Base-by-base conservation (phyloP, 2,888 invertebrate species). In the Caenorhabditis sp. region DNA sequence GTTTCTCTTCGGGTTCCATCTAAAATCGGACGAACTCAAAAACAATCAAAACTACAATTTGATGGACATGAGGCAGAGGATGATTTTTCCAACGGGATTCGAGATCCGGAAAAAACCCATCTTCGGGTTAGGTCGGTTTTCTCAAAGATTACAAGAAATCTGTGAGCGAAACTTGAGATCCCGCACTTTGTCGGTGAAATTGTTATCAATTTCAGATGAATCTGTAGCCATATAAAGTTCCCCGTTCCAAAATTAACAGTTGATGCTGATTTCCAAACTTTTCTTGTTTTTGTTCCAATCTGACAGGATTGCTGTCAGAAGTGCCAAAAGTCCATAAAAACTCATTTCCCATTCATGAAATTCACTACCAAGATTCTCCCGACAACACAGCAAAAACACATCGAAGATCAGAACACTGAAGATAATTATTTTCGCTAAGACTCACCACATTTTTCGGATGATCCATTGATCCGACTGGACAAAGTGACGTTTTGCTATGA, bases 361-460 rank as follows among this genome's bases (percentile, higher is more conserved):
- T 19, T 24, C 22, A 61, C 19, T 22, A 12, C 24, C 38, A 6
- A 12, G 2, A 0, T 12, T 22, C 49, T 51, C 47, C 28, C 26
- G 28, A 14, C 16, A 26, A 51, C 2, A 31, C 1, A 66, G 28
- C n/a, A 19, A 49, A 51, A 6, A 54, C 26, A 26, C 54, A 8
- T 26, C 22, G 6, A 24, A 24, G 24, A 38, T 12, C 12, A 10
- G 38, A 38, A 38, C 38, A 38, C 38, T 38, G 12, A 38, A 38
- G 38, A 38, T 38, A 38, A 38, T 38, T 38, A 38, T 12, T 38
- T 38, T 41, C 22, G 10, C 14, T 12, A 28, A 16, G 6, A 77
- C 77, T 77, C 44, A 77, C 77, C 77, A 77, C 49, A 49, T 70
- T 61, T 28, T 38, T 24, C 12, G 77, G 69, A 54, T 54, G 69